phyloP scores from a whole-genome alignment of 2,113 vertebrate genomes.

The Halichoerus grypus region DNA sequence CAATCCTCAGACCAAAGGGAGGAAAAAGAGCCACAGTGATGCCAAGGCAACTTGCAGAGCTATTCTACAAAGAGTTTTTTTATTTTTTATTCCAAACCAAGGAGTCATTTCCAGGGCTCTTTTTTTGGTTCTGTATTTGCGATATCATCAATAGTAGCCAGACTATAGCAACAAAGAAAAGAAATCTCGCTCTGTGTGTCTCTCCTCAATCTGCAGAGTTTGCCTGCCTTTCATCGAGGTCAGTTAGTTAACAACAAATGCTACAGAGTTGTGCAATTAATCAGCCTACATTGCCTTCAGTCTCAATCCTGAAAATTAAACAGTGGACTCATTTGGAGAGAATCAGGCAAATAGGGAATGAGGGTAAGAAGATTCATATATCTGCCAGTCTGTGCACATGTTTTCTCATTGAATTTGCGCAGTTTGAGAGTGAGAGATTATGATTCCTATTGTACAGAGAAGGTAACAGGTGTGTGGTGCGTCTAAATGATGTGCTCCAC shows the following conservation, averaged over 20 bases:
- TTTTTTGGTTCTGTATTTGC: neutral
- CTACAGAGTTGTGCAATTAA: neutral
- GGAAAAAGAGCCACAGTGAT: neutral
- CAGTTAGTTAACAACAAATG: conserved; percentile 4
- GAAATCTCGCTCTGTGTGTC: neutral
- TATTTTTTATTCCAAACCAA: neutral
- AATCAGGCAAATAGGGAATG: neutral
- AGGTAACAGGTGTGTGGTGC: neutral
- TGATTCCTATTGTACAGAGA: neutral
- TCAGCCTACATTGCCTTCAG: neutral
- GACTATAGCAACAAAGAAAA: neutral
- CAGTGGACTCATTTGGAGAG: neutral
- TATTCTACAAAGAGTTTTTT: neutral
- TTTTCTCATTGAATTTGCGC: neutral
- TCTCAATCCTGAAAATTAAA: conserved; percentile 15
- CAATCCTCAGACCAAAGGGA: neutral
- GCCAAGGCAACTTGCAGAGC: neutral
- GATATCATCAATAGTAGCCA: neutral
- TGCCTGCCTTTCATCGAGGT: neutral
- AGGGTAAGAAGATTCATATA: neutral
- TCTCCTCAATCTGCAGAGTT: neutral
- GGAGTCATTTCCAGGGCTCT: neutral
- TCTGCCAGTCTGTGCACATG: neutral
- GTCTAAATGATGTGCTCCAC: neutral
- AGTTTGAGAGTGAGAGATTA: neutral